phyloP scores from a whole-genome alignment of 2,888 invertebrate genomes.

The Phymatocera aterrima region DNA sequence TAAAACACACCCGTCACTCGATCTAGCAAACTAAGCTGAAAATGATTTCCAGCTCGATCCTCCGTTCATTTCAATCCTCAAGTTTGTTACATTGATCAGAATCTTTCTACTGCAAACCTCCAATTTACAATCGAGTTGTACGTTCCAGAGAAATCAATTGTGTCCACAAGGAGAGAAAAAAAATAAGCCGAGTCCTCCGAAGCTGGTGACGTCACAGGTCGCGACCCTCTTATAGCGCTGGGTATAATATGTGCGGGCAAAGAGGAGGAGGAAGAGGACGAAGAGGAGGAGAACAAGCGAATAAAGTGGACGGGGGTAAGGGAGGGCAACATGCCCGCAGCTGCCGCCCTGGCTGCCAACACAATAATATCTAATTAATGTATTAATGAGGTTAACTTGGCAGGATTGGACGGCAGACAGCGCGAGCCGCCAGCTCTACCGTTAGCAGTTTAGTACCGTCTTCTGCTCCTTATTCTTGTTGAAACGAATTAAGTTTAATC shows the following conservation, averaged over 20 bases:
- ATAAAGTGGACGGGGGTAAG: conserved; percentile 31
- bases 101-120: no score
- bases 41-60: background rate
- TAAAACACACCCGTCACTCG: background rate
- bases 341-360: conserved; percentile 72
- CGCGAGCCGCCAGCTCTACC: conserved; percentile 60
- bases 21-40: background rate
- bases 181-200: background rate
- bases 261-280: conserved; percentile 46
- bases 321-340: conserved; percentile 61
- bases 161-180: background rate
- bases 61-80: background rate
- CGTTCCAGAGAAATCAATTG: background rate
- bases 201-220: conserved; percentile 63
- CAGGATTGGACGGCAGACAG: conserved; percentile 72
- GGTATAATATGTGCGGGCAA: conserved; percentile 52
- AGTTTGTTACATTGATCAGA: background rate
- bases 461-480: conserved; percentile 59
- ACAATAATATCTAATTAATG: conserved; percentile 74
- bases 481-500: conserved; percentile 69
- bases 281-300: conserved; percentile 44
- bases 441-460: conserved; percentile 53
- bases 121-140: background rate
- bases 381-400: conserved; percentile 74
- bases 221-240: conserved; percentile 56